These are phyloP conservation scores for Tillus elongatus DNA, from an alignment of 2,888 invertebrate species.

Conservation along the genomic window DNA sequence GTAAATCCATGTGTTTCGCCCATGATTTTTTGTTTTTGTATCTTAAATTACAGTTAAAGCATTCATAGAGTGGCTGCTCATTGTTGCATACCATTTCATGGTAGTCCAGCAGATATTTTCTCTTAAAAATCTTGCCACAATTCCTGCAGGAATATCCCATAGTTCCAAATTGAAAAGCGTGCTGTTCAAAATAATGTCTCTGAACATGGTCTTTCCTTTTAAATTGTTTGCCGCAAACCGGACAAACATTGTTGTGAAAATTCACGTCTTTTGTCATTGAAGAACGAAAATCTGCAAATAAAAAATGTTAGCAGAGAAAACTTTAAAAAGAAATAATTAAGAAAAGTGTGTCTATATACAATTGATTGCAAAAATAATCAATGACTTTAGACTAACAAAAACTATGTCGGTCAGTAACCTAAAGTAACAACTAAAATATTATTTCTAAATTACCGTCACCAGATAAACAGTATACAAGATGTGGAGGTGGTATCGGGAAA, in stretches of 20 bases:
- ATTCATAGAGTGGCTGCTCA: not conserved
- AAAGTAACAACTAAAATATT: no score
- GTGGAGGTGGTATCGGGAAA: no score
- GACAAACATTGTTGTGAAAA: slow-evolving; percentile 26
- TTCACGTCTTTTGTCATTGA: slow-evolving; percentile 15
- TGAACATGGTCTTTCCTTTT: slow-evolving; percentile 31
- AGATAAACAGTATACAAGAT: no score
- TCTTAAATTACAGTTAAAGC: slow-evolving; percentile 5
- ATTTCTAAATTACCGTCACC: no score
- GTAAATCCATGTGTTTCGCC: slow-evolving; percentile 7
- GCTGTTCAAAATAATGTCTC: slow-evolving; percentile 21
- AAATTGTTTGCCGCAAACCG: slow-evolving; percentile 29
- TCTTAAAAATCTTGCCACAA: slow-evolving; percentile 28
- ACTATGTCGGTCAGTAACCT: no score
- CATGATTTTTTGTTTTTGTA: slow-evolving; percentile 7
- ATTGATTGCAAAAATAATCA: no score
- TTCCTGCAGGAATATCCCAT: slow-evolving; percentile 24
- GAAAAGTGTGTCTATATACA: no score
- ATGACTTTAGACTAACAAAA: no score
- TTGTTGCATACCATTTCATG: slow-evolving; percentile 26
- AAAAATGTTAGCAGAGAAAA: no score
- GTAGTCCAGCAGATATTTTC: slow-evolving; percentile 29
- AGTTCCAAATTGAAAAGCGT: slow-evolving; percentile 19
- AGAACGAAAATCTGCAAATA: no score
- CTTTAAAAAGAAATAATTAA: no score